These are phyloP conservation scores for Lerista edwardsae DNA, from an alignment of 2,797 vertebrate genomes.

Conservation along the genomic window DNA sequence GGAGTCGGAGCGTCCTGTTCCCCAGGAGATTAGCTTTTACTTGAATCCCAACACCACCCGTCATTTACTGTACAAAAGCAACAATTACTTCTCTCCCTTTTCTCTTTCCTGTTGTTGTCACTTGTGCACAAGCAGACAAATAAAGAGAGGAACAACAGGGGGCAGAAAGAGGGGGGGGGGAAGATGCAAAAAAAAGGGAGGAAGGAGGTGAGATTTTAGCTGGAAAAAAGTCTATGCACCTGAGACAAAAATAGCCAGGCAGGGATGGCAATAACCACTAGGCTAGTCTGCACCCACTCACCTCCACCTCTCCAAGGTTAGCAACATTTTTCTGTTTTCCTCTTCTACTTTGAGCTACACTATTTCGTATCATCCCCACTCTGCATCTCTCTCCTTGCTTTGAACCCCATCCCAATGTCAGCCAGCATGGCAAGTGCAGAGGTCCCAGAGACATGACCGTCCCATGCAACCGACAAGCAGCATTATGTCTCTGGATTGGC, in stretches of 20 bases:
- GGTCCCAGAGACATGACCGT: not conserved
- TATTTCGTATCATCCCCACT: not conserved
- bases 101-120: slow-evolving; percentile 1
- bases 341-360: not conserved
- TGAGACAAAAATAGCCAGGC: too few relatives aligned
- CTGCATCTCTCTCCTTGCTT: not conserved
- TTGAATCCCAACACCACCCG: not conserved
- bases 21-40: not conserved
- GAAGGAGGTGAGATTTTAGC: too few relatives aligned
- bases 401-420: not conserved
- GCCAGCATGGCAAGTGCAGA: too few relatives aligned
- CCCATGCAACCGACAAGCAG: not conserved
- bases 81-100: not conserved
- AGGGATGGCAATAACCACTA: not conserved
- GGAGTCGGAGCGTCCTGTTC: not conserved
- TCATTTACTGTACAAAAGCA: slow-evolving; percentile 21
- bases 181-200: fast-evolving
- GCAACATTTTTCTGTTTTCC: not conserved
- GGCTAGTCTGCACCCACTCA: too few relatives aligned
- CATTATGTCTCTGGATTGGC: not conserved
- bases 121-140: not conserved
- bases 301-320: not conserved
- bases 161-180: not conserved
- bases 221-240: not conserved
- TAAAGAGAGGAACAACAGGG: not conserved